phyloP scores from a whole-genome alignment of 2,888 invertebrate species.

The Drosophila subsilvestris region DNA sequence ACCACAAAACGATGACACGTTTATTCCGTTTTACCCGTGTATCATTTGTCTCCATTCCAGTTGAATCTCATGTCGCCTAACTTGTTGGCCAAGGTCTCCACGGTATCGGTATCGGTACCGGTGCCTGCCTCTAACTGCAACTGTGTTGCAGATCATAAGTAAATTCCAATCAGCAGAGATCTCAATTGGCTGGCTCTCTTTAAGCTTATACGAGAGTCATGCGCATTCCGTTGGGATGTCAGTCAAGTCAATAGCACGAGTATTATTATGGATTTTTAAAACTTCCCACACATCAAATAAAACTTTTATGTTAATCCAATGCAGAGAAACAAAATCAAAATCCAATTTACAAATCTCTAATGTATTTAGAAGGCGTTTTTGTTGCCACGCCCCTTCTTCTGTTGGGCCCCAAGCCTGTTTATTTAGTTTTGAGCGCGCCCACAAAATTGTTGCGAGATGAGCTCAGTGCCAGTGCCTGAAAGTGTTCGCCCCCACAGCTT shows the following conservation, averaged over 20 bases:
- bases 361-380: slow-evolving; percentile 54
- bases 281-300: slow-evolving; percentile 23
- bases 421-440: slow-evolving; percentile 52
- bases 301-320: slow-evolving; percentile 43
- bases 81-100: slow-evolving; percentile 17
- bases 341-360: slow-evolving; percentile 7
- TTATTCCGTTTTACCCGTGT: slow-evolving; percentile 26
- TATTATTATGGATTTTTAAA: slow-evolving; percentile 38
- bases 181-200: slow-evolving; percentile 21
- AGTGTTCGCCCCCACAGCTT: slow-evolving; percentile 53
- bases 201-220: slow-evolving; percentile 17
- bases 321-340: slow-evolving; percentile 24
- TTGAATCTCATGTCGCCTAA: slow-evolving; percentile 13
- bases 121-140: slow-evolving; percentile 9
- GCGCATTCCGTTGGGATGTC: slow-evolving; percentile 17
- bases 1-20: slow-evolving; percentile 37
- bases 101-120: slow-evolving; percentile 4
- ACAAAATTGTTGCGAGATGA: slow-evolving; percentile 71
- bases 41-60: slow-evolving; percentile 26
- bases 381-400: slow-evolving; percentile 23
- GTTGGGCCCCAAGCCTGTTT: slow-evolving; percentile 15
- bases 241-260: slow-evolving; percentile 11
- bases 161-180: slow-evolving; percentile 43
- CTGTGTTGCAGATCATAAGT: slow-evolving; percentile 19
- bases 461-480: slow-evolving; percentile 51